These are phyloP conservation scores for Eleutherodactylus coqui DNA, from an alignment of 2,797 vertebrate species.

Conservation along the genomic window DNA sequence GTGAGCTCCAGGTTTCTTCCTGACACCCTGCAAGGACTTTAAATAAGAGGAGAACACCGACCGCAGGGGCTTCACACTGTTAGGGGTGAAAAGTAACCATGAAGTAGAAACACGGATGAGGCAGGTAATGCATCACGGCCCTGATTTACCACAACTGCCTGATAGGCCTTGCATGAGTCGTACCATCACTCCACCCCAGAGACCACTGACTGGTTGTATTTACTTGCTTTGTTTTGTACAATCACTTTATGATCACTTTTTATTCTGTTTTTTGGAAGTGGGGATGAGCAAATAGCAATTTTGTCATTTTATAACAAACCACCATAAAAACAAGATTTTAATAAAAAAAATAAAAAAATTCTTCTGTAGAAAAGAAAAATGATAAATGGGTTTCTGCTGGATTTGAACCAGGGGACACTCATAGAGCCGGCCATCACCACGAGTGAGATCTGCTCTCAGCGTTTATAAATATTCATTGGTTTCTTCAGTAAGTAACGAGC, in stretches of 20 bases:
- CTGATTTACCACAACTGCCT: background rate
- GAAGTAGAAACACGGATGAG: background rate
- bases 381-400: background rate
- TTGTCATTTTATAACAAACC: no score
- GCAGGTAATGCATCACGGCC: background rate
- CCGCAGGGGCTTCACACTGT: conserved; percentile 86
- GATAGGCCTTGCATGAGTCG: no score
- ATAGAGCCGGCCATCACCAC: background rate
- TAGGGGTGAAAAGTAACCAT: conserved; percentile 28
- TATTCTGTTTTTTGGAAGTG: no score
- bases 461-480: background rate
- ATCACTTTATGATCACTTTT: no score
- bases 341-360: background rate
- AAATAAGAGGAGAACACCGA: conserved; percentile 90
- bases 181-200: no score
- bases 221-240: no score
- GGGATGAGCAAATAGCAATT: no score
- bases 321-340: background rate
- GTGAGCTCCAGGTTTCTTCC: conserved; percentile 71
- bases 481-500: background rate
- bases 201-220: no score
- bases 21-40: conserved; percentile 84
- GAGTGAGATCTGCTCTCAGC: background rate
- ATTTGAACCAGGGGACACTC: background rate
- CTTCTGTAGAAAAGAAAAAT: background rate